Base-by-base conservation (phyloP, 2,888 invertebrate species). In the Sarcophaga subvicina region DNA sequence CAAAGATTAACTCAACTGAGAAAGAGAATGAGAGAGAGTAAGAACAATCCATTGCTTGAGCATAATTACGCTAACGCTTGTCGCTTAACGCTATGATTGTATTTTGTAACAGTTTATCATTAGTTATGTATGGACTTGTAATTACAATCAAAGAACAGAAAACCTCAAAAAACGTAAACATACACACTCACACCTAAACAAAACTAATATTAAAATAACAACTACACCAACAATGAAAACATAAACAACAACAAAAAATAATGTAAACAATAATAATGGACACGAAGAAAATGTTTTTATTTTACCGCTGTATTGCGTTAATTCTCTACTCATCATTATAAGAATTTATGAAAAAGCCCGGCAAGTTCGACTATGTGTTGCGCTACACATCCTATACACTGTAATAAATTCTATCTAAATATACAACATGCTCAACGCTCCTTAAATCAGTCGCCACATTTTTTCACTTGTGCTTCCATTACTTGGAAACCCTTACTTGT, bases 201-300 rank as follows among this genome's bases (percentile, higher is more conserved):
- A 54, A 71, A 54, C n/a, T 71, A 49, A 71, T 54, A n/a, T 25
- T 22, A 25, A 11, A 54, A 54, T 6, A 54, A 12, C 4, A 54
- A 54, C 45, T 72, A 83, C 80, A 80, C 77, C 72, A 62, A 66
- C 77, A 69, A 72, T 37, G 8, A 37, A 72, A 66, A 64, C 12
- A 59, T 27, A 27, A 27, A 66, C 2, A 73, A 60, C 5, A 71
- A 60, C 5, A 71, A 60, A 17, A 60, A 60, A 75, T 14, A 73
- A 63, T 25, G 63, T 47, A 59, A 75, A 37, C 37, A 37, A 37
- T 37, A 37, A 37, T 37, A 37, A 37, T 37, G 37, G 37, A 37
- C 8, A 37, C 8, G 37, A 37, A 37, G 37, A 37, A 37, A 62
- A 63, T 63, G 67, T 37, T 69, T 69, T 60, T 17, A 71, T 60